phyloP scores from a whole-genome alignment of 2,113 vertebrate genomes.

The Anser cygnoides region DNA sequence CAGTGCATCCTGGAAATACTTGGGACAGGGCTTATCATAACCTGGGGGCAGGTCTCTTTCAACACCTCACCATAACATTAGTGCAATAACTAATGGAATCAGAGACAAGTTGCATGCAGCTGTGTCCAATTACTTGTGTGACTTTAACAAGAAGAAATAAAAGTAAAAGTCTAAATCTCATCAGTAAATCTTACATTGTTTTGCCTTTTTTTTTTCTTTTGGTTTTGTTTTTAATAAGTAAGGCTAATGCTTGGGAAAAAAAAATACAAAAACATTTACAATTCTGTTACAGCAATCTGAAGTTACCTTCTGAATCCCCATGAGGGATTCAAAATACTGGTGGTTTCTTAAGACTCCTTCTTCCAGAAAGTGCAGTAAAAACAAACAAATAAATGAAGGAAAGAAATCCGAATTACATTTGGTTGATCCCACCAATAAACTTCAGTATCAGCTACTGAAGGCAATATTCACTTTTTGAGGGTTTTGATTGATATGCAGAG shows the following conservation, averaged over 20 bases:
- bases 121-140: accelerated
- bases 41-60: neutral
- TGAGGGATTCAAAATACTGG: neutral
- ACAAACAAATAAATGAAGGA: neutral
- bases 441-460: neutral
- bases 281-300: neutral
- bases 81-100: neutral
- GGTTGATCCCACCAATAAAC: neutral
- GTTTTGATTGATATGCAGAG: neutral
- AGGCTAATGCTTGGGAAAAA: neutral
- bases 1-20: neutral
- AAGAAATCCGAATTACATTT: neutral
- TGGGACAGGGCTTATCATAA: neutral
- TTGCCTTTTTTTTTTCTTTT: neutral
- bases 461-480: neutral
- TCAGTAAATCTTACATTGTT: neutral
- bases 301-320: neutral
- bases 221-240: neutral
- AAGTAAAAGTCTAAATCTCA: neutral
- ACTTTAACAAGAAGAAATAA: neutral
- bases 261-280: neutral
- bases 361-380: neutral
- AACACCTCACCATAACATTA: neutral
- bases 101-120: neutral
- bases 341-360: neutral